Evolutionary conservation across 2,888 invertebrate species (phyloP).

Genomic region (Aelia acuminata): DNA sequence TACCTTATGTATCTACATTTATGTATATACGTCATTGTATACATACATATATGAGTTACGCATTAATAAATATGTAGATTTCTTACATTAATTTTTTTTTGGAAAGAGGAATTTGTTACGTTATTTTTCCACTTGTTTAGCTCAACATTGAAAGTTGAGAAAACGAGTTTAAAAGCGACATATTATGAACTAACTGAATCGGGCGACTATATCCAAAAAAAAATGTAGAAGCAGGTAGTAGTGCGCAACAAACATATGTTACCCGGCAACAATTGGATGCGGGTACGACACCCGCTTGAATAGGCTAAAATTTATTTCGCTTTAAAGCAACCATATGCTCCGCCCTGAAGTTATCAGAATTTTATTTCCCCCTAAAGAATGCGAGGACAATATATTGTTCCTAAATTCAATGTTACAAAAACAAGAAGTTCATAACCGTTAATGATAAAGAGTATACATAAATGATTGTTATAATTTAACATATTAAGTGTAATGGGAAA

Average conservation of each 20-base stretch:
- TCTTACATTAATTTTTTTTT: too few relatives aligned
- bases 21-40: too few relatives aligned
- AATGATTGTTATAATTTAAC: not conserved
- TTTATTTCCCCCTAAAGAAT: too few relatives aligned
- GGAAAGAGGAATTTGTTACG: too few relatives aligned
- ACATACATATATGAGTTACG: too few relatives aligned
- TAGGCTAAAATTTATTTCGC: not conserved
- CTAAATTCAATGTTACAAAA: too few relatives aligned
- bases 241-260: not conserved
- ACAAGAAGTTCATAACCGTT: not conserved
- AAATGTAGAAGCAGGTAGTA: not conserved
- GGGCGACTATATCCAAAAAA: not conserved
- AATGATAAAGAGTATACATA: not conserved
- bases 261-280: not conserved
- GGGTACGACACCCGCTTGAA: not conserved
- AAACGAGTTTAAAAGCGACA: too few relatives aligned
- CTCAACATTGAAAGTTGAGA: too few relatives aligned
- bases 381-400: not conserved
- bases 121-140: too few relatives aligned
- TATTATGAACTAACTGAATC: not conserved
- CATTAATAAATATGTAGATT: too few relatives aligned
- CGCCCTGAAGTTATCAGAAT: not conserved
- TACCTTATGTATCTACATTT: too few relatives aligned
- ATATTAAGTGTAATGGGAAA: not conserved
- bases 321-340: not conserved